A percentile compares a stretch with the other conserved stretches of the same genome.
Conservation (phyloP, 2,888 invertebrate genomes). For the Gordius sp. region DNA sequence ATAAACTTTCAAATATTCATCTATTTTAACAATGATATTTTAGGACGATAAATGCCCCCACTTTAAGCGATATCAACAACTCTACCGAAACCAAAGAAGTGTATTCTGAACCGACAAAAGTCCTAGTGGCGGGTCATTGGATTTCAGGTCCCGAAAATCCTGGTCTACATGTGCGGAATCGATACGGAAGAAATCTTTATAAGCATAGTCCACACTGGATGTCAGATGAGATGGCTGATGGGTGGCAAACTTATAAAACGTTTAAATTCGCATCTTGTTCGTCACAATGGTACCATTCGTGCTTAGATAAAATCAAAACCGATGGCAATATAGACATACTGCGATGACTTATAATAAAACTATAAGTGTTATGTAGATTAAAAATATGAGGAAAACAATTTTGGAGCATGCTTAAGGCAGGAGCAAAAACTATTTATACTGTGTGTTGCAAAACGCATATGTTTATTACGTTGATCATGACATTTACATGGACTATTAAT, state of each 20-base stretch:
- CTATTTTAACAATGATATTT: background rate
- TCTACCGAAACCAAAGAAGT: background rate
- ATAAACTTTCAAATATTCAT: background rate
- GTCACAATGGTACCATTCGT: slow-evolving; percentile 23
- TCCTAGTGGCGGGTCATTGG: slow-evolving; percentile 24
- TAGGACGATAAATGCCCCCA: background rate
- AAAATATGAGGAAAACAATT: no score
- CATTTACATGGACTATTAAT: no score
- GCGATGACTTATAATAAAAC: no score
- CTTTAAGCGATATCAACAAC: background rate
- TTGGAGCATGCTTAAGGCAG: no score
- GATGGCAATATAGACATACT: slow-evolving; percentile 25
- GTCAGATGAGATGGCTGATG: slow-evolving; percentile 20
- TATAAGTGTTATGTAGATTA: no score
- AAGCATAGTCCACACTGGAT: slow-evolving; percentile 25
- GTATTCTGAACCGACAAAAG: slow-evolving; percentile 21
- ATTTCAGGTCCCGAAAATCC: slow-evolving; percentile 25
- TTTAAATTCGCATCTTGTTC: slow-evolving; percentile 23
- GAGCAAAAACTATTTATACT: no score
- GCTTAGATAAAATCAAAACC: slow-evolving; percentile 24
- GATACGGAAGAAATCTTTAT: slow-evolving; percentile 25
- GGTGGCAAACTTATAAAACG: slow-evolving; percentile 23
- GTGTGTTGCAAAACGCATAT: no score
- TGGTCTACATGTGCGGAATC: slow-evolving; percentile 24
- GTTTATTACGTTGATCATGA: no score